phyloP scores from a whole-genome alignment of 2,888 invertebrate species.

The Electrophaes corylata region DNA sequence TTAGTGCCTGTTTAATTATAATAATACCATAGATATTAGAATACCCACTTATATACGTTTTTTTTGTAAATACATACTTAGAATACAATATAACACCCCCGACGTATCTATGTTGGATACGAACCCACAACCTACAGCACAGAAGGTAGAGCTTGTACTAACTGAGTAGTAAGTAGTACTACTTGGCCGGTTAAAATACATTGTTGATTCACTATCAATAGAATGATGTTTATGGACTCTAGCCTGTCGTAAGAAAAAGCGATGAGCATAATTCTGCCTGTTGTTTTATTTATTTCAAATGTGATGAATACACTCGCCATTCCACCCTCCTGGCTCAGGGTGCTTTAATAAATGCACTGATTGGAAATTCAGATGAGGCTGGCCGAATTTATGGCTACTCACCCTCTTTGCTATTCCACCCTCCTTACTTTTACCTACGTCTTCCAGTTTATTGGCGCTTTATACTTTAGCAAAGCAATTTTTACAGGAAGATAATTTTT shows the following conservation, averaged over 20 bases:
- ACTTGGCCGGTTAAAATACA: too few relatives aligned
- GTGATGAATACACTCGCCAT: constrained; percentile 40
- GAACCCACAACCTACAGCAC: too few relatives aligned
- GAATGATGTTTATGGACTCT: background rate
- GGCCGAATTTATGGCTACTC: constrained; percentile 71
- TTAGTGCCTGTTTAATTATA: too few relatives aligned
- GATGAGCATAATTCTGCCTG: constrained; percentile 27
- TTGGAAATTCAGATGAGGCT: constrained; percentile 81
- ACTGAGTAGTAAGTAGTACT: too few relatives aligned
- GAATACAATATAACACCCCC: too few relatives aligned
- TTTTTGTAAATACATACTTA: too few relatives aligned
- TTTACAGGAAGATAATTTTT: background rate
- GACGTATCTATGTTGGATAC: too few relatives aligned
- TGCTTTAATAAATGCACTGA: constrained; percentile 72
- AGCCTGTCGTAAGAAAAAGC: constrained; percentile 21
- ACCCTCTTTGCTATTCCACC: constrained; percentile 57
- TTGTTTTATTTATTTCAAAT: constrained; percentile 43
- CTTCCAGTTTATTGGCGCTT: constrained; percentile 11
- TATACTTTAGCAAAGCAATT: constrained; percentile 11
- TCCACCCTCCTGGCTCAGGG: constrained; percentile 42
- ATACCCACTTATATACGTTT: too few relatives aligned
- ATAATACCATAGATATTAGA: too few relatives aligned
- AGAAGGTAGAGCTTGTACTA: too few relatives aligned
- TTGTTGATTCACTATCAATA: background rate
- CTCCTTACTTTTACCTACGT: constrained; percentile 53